A percentile compares a stretch with the other conserved stretches of the same genome.
Conservation (phyloP, 2,113 vertebrate genomes). For the Vidua macroura region DNA sequence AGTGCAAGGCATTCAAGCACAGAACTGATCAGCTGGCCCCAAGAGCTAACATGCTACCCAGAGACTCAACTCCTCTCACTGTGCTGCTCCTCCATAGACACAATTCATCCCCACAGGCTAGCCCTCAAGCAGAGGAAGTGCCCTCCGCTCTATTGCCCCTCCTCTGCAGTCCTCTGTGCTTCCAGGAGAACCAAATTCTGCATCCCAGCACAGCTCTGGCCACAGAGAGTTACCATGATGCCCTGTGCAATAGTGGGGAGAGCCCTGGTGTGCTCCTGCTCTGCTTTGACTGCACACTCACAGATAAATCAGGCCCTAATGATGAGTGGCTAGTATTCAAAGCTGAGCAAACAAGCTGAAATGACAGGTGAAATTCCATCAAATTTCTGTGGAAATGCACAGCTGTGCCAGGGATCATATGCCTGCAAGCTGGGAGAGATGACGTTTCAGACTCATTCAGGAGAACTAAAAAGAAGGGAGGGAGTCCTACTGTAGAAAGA, state of each 20-base stretch:
- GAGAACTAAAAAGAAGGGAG: not conserved
- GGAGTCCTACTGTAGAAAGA: not conserved
- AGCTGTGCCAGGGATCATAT: not conserved
- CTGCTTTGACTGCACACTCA: not conserved
- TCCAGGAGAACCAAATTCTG: not conserved
- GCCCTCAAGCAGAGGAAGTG: not conserved
- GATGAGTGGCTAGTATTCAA: not conserved
- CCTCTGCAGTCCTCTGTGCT: not conserved
- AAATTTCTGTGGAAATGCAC: not conserved
- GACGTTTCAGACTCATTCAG: not conserved
- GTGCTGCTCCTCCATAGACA: fast-evolving
- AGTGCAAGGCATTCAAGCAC: not conserved
- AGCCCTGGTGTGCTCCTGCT: not conserved
- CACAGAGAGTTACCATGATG: fast-evolving
- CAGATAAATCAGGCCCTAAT: not conserved
- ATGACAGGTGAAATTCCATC: not conserved
- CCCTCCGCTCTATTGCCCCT: not conserved
- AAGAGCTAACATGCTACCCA: not conserved
- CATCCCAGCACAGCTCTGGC: not conserved
- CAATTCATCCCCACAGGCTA: not conserved
- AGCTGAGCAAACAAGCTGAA: not conserved
- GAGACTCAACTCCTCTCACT: not conserved
- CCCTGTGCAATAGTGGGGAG: fast-evolving
- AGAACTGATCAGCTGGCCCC: not conserved
- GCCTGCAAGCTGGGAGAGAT: not conserved